These are phyloP conservation scores for Tetramorium alpestre DNA, from an alignment of 1,140 invertebrate species.

Conservation along the genomic window DNA sequence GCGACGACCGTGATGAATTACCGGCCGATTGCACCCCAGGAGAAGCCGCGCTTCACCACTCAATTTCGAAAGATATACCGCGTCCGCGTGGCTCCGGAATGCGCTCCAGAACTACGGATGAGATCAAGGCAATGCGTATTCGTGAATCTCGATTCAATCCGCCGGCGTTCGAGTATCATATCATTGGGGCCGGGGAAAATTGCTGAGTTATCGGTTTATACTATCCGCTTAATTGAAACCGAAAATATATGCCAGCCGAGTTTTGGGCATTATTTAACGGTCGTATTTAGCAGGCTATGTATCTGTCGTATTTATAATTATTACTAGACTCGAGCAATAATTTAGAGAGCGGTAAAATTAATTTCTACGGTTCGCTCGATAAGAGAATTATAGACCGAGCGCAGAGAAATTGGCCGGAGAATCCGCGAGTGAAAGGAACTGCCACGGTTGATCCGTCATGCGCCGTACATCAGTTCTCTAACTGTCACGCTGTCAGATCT, in stretches of 20 bases:
- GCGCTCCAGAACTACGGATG: slow-evolving; percentile 22
- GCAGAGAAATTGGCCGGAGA: not conserved
- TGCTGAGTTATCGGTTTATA: slow-evolving; percentile 34
- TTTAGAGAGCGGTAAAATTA: not conserved
- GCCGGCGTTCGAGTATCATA: slow-evolving; percentile 1
- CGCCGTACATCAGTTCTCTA: no score
- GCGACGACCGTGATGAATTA: slow-evolving; percentile 52
- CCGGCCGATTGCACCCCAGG: slow-evolving; percentile 25
- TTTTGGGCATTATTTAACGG: slow-evolving; percentile 1
- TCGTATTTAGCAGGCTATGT: not conserved
- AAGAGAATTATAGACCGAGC: no score
- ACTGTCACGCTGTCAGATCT: not conserved
- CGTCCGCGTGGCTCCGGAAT: slow-evolving; percentile 34
- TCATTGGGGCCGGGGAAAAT: slow-evolving; percentile 50
- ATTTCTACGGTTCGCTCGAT: not conserved
- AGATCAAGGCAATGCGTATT: slow-evolving; percentile 41
- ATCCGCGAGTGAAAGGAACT: not conserved
- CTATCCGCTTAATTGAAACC: slow-evolving; percentile 34
- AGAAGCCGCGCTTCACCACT: slow-evolving; percentile 44
- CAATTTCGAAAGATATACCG: slow-evolving; percentile 62
- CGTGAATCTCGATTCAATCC: slow-evolving; percentile 53
- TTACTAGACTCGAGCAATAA: not conserved
- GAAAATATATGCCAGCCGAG: slow-evolving; percentile 10
- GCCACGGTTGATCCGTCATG: not conserved
- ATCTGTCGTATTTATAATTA: not conserved